Conservation (phyloP, 2,888 invertebrate genomes). For the Graphium colonna region DNA sequence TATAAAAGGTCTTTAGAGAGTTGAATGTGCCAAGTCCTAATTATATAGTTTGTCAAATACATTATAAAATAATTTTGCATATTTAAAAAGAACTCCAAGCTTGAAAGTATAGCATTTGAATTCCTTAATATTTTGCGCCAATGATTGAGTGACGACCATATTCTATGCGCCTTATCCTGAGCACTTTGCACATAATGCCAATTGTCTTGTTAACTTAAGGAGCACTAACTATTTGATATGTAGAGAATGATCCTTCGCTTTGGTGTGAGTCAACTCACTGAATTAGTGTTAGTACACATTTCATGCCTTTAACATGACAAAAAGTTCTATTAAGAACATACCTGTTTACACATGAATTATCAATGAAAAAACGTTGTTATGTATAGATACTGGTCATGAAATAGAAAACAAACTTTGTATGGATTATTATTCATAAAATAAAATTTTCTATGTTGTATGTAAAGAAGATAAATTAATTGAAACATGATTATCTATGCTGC, state of each 20-base stretch:
- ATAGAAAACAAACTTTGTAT: too few relatives aligned
- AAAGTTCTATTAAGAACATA: conserved; percentile 13
- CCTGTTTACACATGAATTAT: neutral
- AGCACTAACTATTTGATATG: conserved; percentile 21
- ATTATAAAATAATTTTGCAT: too few relatives aligned
- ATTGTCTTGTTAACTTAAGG: conserved; percentile 29
- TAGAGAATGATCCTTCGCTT: conserved; percentile 14
- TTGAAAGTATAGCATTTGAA: too few relatives aligned
- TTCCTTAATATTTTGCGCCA: too few relatives aligned
- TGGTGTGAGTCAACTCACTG: conserved; percentile 15
- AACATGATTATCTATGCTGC: conserved; percentile 26
- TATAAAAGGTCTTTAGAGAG: too few relatives aligned
- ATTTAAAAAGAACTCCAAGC: too few relatives aligned
- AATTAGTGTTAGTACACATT: conserved; percentile 14
- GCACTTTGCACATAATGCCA: conserved; percentile 33
- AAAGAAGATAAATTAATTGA: too few relatives aligned
- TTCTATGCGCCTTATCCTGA: conserved; percentile 10
- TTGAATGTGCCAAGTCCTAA: too few relatives aligned
- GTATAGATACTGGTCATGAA: too few relatives aligned
- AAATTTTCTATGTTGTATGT: too few relatives aligned
- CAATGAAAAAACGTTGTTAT: too few relatives aligned
- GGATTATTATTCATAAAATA: neutral
- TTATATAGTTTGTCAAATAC: too few relatives aligned
- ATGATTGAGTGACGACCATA: neutral
- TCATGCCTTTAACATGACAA: conserved; percentile 4